phyloP scores from a whole-genome alignment of 2,113 vertebrate species.

The Danionella cerebrum region DNA sequence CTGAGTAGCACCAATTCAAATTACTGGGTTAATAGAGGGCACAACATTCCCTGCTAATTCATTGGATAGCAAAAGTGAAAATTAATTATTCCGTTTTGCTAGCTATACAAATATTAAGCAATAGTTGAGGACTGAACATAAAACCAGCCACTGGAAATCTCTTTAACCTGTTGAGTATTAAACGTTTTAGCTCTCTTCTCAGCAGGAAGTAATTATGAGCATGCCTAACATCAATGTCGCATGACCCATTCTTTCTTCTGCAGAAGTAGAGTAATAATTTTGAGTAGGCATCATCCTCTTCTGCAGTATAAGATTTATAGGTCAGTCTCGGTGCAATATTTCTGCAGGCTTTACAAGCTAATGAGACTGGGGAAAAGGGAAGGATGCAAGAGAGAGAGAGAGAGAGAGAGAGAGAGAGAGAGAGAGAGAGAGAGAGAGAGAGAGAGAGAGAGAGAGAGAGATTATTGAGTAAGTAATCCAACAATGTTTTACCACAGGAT shows the following conservation, averaged over 20 bases:
- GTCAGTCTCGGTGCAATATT: not conserved
- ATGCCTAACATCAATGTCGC: not conserved
- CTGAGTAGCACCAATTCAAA: not conserved
- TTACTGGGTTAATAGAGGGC: not conserved
- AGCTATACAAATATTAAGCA: constrained; percentile 8
- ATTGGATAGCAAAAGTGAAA: not conserved
- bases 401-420: not conserved
- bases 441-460: not conserved
- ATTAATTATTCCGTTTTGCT: not conserved
- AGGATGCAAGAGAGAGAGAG: not conserved
- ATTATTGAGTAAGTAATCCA: not conserved
- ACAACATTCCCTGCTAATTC: not conserved
- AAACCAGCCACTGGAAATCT: not conserved
- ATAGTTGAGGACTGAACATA: not conserved
- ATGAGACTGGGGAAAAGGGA: not conserved
- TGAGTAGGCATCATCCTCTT: constrained; percentile 8
- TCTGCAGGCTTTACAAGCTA: not conserved
- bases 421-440: not conserved
- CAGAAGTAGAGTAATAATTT: constrained; percentile 1
- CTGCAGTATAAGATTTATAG: constrained; percentile 8
- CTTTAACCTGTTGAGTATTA: not conserved
- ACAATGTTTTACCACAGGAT: not conserved
- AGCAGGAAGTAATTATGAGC: constrained; percentile 6
- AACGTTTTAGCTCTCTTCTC: constrained; percentile 11
- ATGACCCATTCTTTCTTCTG: not conserved